Evolutionary conservation across 1,140 invertebrate species (phyloP).

Genomic region (Drosophila lacertosa): DNA sequence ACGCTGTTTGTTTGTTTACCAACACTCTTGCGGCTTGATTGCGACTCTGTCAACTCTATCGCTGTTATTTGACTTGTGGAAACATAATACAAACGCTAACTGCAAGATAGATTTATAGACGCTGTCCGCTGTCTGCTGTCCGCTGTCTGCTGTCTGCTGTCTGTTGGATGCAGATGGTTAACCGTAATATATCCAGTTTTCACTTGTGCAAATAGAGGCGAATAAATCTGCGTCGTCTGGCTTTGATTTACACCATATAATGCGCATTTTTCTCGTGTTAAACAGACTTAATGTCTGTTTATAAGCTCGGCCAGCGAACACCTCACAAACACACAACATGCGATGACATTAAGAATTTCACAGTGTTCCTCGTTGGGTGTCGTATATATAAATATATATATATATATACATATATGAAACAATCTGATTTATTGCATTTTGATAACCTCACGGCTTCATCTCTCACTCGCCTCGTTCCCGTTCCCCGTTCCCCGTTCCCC

Average conservation of each 20-base stretch:
- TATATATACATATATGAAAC: constrained; percentile 26
- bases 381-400: constrained; percentile 67
- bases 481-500: too few species aligned
- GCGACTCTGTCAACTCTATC: constrained; percentile 9
- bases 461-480: constrained; percentile 2
- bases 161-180: too few species aligned
- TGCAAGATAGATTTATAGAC: constrained; percentile 63
- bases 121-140: neutral
- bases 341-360: constrained; percentile 32
- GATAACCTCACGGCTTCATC: constrained; percentile 64
- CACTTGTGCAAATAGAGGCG: constrained; percentile 54
- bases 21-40: constrained; percentile 67
- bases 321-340: constrained; percentile 1
- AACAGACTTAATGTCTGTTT: constrained; percentile 81
- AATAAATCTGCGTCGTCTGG: constrained; percentile 64
- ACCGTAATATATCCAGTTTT: too few species aligned
- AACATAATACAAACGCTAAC: constrained; percentile 41
- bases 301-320: constrained; percentile 42
- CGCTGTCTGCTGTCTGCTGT: too few species aligned
- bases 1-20: constrained; percentile 71
- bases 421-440: constrained; percentile 80
- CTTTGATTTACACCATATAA: constrained; percentile 76
- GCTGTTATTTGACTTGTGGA: constrained; percentile 33
- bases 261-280: constrained; percentile 72
- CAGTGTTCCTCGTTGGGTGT: constrained; percentile 46